These are phyloP conservation scores for Cyrtodaria siliqua DNA, from an alignment of 2,888 invertebrate genomes.

Conservation along the genomic window DNA sequence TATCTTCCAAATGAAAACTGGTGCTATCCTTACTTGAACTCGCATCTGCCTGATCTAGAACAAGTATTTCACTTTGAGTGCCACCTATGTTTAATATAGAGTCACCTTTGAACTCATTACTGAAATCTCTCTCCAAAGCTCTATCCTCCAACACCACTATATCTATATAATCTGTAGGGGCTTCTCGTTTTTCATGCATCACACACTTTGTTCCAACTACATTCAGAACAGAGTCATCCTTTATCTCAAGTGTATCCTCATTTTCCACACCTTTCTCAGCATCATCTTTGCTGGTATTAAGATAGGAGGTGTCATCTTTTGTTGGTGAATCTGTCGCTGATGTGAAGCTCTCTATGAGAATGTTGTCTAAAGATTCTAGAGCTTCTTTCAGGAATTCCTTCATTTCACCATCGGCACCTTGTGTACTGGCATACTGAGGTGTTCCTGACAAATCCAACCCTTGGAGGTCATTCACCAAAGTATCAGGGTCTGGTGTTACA, in stretches of 20 bases:
- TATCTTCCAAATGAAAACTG: not conserved
- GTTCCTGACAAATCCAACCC: slow-evolving; percentile 50
- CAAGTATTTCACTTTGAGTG: slow-evolving; percentile 6
- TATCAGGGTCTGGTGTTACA: slow-evolving; percentile 59
- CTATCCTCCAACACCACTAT: not conserved
- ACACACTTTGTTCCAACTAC: slow-evolving; percentile 37
- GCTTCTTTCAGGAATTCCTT: slow-evolving; percentile 61
- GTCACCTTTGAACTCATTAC: slow-evolving; percentile 2
- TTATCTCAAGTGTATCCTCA: slow-evolving; percentile 32
- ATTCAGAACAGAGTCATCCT: slow-evolving; percentile 46
- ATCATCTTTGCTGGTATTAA: not conserved
- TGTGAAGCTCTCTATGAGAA: slow-evolving; percentile 45
- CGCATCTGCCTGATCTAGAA: no score
- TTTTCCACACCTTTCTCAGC: not conserved
- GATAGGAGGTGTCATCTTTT: not conserved
- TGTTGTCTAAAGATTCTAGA: slow-evolving; percentile 64
- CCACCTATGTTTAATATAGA: slow-evolving; percentile 15
- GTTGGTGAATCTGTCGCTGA: slow-evolving; percentile 7
- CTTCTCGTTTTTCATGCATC: slow-evolving; percentile 8
- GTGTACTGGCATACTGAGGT: slow-evolving; percentile 50
- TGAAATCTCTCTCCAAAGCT: not conserved
- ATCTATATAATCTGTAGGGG: not conserved
- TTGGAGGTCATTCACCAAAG: slow-evolving; percentile 43
- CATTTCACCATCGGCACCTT: slow-evolving; percentile 38
- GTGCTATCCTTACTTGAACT: not conserved